A percentile compares a stretch with the other conserved stretches of the same genome.
Evolutionary conservation across 2,113 vertebrate species (phyloP).

Genomic region (Aix galericulata): DNA sequence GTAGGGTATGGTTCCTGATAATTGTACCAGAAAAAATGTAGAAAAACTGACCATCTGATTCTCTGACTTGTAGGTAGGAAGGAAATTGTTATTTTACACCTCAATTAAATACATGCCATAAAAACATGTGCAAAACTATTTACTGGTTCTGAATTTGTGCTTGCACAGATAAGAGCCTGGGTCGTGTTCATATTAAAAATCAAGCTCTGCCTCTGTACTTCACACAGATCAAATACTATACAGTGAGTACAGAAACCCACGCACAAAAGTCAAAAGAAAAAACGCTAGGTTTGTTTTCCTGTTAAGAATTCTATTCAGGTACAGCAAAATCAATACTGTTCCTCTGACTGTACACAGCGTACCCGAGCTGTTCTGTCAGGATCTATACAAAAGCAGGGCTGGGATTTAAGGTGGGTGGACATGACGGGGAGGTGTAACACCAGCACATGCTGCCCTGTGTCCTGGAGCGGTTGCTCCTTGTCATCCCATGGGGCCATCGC

Average conservation of each 20-base stretch:
- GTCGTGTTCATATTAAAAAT: neutral
- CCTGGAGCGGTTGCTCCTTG: fast-evolving
- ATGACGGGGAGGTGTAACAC: neutral
- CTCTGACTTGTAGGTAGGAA: neutral
- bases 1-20: neutral
- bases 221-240: neutral
- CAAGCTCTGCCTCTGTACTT: neutral
- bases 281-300: conserved; percentile 34
- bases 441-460: fast-evolving
- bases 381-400: conserved; percentile 30
- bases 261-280: neutral
- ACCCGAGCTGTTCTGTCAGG: conserved; percentile 30
- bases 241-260: neutral
- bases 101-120: conserved; percentile 31
- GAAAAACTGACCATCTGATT: neutral
- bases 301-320: conserved; percentile 50
- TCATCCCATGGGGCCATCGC: fast-evolving
- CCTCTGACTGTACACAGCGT: conserved; percentile 46
- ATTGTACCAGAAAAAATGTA: neutral
- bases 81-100: neutral
- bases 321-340: conserved; percentile 58
- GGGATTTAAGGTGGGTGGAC: conserved; percentile 20
- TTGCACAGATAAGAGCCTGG: neutral
- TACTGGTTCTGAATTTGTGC: neutral
- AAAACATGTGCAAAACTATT: conserved; percentile 13